phyloP scores from a whole-genome alignment of 2,797 vertebrate species.

The Danio albolineatus region DNA sequence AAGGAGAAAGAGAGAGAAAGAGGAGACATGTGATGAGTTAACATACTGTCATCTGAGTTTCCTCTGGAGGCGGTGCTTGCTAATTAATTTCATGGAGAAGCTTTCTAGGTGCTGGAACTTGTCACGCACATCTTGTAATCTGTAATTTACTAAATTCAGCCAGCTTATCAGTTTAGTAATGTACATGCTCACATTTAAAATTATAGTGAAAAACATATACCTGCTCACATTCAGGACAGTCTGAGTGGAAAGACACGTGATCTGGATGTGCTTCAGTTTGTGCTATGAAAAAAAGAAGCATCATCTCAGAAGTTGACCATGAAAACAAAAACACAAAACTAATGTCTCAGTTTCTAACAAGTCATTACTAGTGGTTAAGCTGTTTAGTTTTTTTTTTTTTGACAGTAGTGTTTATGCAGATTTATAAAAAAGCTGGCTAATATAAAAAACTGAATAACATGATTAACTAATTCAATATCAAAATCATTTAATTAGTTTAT shows the following conservation, averaged over 20 bases:
- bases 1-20: slow-evolving; percentile 48
- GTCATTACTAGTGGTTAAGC: neutral
- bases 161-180: neutral
- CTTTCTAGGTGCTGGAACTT: slow-evolving; percentile 11
- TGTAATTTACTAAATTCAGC: neutral
- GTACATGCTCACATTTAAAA: neutral
- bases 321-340: slow-evolving; percentile 10
- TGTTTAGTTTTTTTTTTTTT: neutral
- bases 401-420: neutral
- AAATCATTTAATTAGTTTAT: neutral
- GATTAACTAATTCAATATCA: too few species aligned
- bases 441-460: neutral
- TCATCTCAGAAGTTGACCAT: slow-evolving; percentile 26
- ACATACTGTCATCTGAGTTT: slow-evolving; percentile 25
- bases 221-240: slow-evolving; percentile 50
- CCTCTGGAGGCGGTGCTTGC: slow-evolving; percentile 28
- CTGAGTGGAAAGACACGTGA: slow-evolving; percentile 37
- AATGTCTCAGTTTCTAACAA: neutral
- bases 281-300: slow-evolving; percentile 39
- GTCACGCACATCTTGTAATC: neutral
- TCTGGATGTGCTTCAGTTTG: slow-evolving; percentile 48
- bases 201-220: neutral
- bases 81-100: slow-evolving; percentile 36
- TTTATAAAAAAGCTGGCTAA: neutral
- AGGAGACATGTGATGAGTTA: slow-evolving; percentile 53